A percentile compares a stretch with the other conserved stretches of the same genome.
phyloP scores from a whole-genome alignment of 2,113 vertebrate genomes.

The Apodemus sylvaticus region DNA sequence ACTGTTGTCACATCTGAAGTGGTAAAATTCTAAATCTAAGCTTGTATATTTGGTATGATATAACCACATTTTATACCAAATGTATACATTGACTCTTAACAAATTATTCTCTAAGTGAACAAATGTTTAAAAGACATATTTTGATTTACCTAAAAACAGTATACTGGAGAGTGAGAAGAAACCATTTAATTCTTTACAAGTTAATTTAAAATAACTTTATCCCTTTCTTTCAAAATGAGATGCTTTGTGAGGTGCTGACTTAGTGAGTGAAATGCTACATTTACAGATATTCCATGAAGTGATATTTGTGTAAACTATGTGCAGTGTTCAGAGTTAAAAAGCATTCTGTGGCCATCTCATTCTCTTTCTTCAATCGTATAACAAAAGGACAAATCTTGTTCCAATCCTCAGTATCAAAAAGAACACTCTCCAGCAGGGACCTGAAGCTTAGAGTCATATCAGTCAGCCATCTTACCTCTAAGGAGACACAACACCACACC shows the following conservation, averaged over 20 bases:
- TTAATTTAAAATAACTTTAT: conserved; percentile 49
- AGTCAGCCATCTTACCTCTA: background rate
- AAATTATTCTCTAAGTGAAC: conserved; percentile 48
- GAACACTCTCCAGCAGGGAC: background rate
- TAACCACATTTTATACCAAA: background rate
- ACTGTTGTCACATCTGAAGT: background rate
- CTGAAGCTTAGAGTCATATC: background rate
- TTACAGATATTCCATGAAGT: conserved; percentile 53
- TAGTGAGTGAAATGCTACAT: conserved; percentile 13
- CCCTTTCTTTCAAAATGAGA: conserved; percentile 42
- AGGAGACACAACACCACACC: background rate
- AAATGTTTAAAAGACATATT: background rate
- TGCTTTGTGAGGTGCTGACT: conserved; percentile 35
- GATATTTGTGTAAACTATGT: conserved; percentile 57
- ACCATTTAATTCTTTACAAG: conserved; percentile 22
- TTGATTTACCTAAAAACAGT: conserved; percentile 22
- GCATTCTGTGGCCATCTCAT: conserved; percentile 36
- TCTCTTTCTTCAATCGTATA: conserved; percentile 45
- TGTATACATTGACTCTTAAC: background rate
- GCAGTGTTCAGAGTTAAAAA: conserved; percentile 53
- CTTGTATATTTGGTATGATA: background rate
- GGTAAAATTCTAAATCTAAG: background rate
- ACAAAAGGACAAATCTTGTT: conserved; percentile 42
- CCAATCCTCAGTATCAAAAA: background rate
- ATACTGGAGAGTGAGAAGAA: conserved; percentile 36